Evolutionary conservation across 2,888 invertebrate genomes (phyloP).

Genomic region (Iphiclides podalirius): DNA sequence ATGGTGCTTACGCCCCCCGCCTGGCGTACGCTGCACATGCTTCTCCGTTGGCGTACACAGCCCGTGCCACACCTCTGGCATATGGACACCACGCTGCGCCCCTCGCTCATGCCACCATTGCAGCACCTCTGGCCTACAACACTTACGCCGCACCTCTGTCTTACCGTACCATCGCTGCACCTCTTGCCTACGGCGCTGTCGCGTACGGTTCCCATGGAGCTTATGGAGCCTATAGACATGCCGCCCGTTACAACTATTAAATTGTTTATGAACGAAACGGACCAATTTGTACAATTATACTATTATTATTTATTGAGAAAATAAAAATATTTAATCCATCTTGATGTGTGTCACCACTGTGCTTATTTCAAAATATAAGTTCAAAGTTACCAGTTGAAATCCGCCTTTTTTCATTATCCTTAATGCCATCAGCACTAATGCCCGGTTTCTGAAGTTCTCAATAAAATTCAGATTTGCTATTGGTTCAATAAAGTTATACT

Average conservation of each 20-base stretch:
- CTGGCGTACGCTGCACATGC: slow-evolving; percentile 35
- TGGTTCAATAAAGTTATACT: no score
- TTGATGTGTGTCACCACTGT: background rate
- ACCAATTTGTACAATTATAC: slow-evolving; percentile 6
- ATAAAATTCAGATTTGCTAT: no score
- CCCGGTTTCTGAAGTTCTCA: no score
- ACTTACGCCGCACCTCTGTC: slow-evolving; percentile 28
- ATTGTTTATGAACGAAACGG: background rate
- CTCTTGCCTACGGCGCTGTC: slow-evolving; percentile 22
- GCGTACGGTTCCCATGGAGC: slow-evolving; percentile 42
- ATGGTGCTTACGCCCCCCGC: slow-evolving; percentile 31
- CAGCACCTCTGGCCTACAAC: slow-evolving; percentile 27
- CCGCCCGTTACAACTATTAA: slow-evolving; percentile 31
- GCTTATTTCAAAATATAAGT: no score
- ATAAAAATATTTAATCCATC: background rate
- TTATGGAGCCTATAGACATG: slow-evolving; percentile 34
- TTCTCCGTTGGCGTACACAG: slow-evolving; percentile 31
- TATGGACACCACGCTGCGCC: slow-evolving; percentile 30
- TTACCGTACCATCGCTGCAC: slow-evolving; percentile 7
- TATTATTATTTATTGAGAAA: background rate
- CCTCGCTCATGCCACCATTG: slow-evolving; percentile 27
- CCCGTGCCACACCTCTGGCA: slow-evolving; percentile 26
- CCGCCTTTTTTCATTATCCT: no score
- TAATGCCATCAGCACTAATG: no score
- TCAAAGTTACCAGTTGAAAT: no score